Base-by-base conservation (phyloP, 2,888 invertebrate species). In the Lithodes maja region DNA sequence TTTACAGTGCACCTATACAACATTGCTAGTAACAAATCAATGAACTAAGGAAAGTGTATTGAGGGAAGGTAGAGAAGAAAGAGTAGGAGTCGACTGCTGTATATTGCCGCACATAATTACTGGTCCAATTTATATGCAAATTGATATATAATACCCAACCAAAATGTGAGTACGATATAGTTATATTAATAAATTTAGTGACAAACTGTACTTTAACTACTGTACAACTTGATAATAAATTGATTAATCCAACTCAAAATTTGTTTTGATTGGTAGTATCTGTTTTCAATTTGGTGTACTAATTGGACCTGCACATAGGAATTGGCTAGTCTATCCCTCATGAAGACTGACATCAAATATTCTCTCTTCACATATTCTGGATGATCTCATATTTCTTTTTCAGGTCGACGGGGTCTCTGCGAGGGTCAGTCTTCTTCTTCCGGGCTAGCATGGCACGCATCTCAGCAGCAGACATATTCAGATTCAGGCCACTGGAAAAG, bases 311-410 rank as follows among this genome's bases (percentile, higher is more conserved):
- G 33, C 33, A 33, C 33, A 33, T 33, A 33, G 33, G 33, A 33
- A 33, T 33, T 33, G 33, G 33, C 33, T 33, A 33, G 33, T 33
- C 33, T 33, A 33, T 33, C 33, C 33, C 33, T 33, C 33, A 33
- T 33, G 33, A 33, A 33, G 33, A 33, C 33, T 33, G 33, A 33
- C 33, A 33, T 33, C 33, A 33, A 33, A 33, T 33, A 53, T 55
- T 2, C 2, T 5, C 50, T 7, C 49, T 92, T 93, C 96, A 98
- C 94, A 98, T 96, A 95, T 98, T 97, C 94, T 98, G 97, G 92
- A 98, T 97, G 93, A 98, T 98, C 94, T 98, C 97, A 93, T 97
- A 98, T 95, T 98, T 98, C 95, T 97, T 97, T 94, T 97, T 97
- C 93, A 98, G 96, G 95, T 98, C 98, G 95, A 98, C 96, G 93